Conservation (phyloP, 2,888 invertebrate species). For the Herminia tarsipennalis region DNA sequence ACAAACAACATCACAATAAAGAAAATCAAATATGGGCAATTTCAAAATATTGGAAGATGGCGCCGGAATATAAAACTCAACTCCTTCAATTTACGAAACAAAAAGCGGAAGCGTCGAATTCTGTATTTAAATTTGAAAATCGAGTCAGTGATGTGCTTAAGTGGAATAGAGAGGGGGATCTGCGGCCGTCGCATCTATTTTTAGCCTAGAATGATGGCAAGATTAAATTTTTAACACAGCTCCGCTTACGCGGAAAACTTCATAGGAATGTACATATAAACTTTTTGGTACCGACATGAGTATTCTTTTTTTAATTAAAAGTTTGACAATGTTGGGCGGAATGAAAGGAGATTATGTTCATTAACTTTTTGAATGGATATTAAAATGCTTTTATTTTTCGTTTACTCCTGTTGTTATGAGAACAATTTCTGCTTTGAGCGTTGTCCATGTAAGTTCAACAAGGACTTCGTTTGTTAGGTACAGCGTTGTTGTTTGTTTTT, state of each 20-base stretch:
- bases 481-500: too few species aligned
- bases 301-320: constrained; percentile 33
- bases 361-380: constrained; percentile 16
- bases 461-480: too few species aligned
- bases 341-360: constrained; percentile 22
- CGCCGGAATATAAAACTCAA: not conserved
- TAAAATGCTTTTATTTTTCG: constrained; percentile 17
- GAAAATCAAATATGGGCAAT: too few species aligned
- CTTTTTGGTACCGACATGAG: constrained; percentile 23
- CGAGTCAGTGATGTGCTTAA: constrained; percentile 37
- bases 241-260: constrained; percentile 30
- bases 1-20: too few species aligned
- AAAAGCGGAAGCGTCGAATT: constrained; percentile 23
- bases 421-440: too few species aligned
- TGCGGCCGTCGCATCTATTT: constrained; percentile 32
- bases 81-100: not conserved
- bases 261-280: constrained; percentile 28
- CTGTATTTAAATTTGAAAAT: constrained; percentile 32
- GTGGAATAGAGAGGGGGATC: constrained; percentile 28
- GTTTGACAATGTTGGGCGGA: constrained; percentile 20
- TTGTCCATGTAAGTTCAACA: too few species aligned
- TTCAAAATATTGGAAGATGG: not conserved
- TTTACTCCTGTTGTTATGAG: too few species aligned
- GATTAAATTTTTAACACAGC: constrained; percentile 41
- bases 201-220: constrained; percentile 37